These are phyloP conservation scores for Propithecus coquereli DNA, from an alignment of 2,113 vertebrate genomes.

Conservation along the genomic window DNA sequence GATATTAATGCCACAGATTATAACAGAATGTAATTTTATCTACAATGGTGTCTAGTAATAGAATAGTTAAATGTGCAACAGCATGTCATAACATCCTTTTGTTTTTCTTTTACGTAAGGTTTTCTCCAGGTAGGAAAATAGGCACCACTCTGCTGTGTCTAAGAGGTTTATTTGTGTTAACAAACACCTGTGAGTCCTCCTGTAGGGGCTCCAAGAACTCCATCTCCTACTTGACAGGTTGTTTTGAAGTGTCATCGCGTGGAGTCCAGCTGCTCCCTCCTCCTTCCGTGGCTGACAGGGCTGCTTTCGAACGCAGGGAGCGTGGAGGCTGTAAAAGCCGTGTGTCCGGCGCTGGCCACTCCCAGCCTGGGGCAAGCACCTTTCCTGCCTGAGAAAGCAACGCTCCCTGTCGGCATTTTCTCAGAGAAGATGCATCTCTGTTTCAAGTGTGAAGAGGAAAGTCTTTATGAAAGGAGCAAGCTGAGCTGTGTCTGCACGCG, in stretches of 20 bases:
- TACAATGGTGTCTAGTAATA: background rate
- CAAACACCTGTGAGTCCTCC: background rate
- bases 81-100: background rate
- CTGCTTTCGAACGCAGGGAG: constrained; percentile 50
- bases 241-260: background rate
- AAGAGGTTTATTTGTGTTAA: background rate
- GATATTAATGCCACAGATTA: too few species aligned
- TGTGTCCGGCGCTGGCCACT: constrained; percentile 56
- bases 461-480: constrained; percentile 10
- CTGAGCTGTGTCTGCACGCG: background rate
- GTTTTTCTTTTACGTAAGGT: background rate
- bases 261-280: background rate
- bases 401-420: constrained; percentile 59
- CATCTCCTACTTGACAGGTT: rapidly evolving
- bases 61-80: background rate
- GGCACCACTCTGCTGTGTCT: background rate
- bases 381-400: constrained; percentile 66
- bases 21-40: background rate
- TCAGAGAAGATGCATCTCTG: constrained; percentile 59
- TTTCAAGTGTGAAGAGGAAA: constrained; percentile 70
- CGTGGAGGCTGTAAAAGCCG: constrained; percentile 47
- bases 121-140: background rate
- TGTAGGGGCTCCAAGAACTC: background rate
- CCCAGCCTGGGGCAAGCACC: constrained; percentile 65
- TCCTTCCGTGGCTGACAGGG: constrained; percentile 46